A percentile compares a stretch with the other conserved stretches of the same genome.
phyloP scores from a whole-genome alignment of 2,888 invertebrate genomes.

The Pasiphila rectangulata region DNA sequence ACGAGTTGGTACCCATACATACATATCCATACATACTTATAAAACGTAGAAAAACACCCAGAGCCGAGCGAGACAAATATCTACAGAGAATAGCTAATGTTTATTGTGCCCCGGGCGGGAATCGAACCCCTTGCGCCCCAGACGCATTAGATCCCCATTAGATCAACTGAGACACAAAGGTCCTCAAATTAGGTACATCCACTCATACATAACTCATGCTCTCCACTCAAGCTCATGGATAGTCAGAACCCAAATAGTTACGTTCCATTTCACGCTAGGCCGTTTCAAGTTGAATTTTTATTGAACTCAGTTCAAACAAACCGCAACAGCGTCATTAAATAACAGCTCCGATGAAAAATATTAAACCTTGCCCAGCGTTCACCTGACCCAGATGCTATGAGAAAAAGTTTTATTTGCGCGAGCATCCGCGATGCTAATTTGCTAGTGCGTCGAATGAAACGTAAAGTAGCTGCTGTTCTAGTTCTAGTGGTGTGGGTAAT shows the following conservation, averaged over 20 bases:
- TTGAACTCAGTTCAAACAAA: conserved; percentile 29
- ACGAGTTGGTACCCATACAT: no score
- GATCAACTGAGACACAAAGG: no score
- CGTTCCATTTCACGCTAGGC: conserved; percentile 17
- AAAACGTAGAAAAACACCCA: no score
- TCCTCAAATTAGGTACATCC: no score
- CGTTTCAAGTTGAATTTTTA: conserved; percentile 21
- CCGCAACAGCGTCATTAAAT: conserved; percentile 33
- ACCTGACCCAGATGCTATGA: conserved; percentile 45
- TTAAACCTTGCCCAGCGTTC: conserved; percentile 44
- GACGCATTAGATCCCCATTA: no score
- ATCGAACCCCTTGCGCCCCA: no score
- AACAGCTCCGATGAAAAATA: conserved; percentile 44
- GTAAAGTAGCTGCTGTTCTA: no score
- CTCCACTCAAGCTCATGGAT: background rate
- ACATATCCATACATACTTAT: no score
- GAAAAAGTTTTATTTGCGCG: conserved; percentile 35
- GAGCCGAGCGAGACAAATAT: no score
- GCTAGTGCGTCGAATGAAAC: conserved; percentile 22
- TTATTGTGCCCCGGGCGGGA: no score
- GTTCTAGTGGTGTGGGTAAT: no score
- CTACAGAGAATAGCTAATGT: no score
- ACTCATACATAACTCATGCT: background rate
- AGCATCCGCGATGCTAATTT: conserved; percentile 34
- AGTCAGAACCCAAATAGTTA: background rate